Evolutionary conservation across 1,140 invertebrate species (phyloP).

Genomic region (Formica selysi): DNA sequence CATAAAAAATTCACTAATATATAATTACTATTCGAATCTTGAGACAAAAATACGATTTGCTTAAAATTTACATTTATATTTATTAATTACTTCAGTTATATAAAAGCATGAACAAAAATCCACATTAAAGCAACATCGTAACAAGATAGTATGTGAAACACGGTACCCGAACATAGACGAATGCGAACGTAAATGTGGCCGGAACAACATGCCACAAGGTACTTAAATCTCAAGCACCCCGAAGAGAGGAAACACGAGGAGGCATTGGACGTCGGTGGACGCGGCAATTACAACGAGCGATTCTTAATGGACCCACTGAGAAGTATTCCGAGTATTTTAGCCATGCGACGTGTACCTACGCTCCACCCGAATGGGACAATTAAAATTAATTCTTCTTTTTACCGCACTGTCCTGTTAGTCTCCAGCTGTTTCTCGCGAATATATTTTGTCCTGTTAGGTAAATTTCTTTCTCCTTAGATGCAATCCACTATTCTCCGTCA

Average conservation of each 20-base stretch:
- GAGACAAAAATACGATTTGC: no score
- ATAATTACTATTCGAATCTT: no score
- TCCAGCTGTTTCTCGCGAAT: conserved; percentile 64
- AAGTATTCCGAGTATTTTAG: conserved; percentile 82
- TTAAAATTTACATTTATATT: background rate
- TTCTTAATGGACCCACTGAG: conserved; percentile 79
- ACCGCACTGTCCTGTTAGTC: conserved; percentile 59
- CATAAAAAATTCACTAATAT: background rate
- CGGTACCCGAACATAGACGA: conserved; percentile 22
- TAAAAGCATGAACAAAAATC: background rate
- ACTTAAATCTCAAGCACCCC: conserved; percentile 77
- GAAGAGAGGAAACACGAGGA: conserved; percentile 69
- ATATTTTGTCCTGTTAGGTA: conserved; percentile 38
- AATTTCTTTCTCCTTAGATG: background rate
- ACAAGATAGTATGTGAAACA: conserved; percentile 47
- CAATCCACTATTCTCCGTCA: background rate
- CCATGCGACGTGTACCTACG: conserved; percentile 76
- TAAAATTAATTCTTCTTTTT: conserved; percentile 83
- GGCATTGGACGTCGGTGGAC: conserved; percentile 70
- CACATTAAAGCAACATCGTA: background rate
- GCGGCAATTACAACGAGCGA: conserved; percentile 77
- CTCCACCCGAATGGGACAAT: conserved; percentile 77
- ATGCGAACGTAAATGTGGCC: conserved; percentile 72
- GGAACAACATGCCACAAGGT: conserved; percentile 70
- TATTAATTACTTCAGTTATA: background rate